phyloP scores from a whole-genome alignment of 2,113 vertebrate genomes.

The Carassius gibelio region DNA sequence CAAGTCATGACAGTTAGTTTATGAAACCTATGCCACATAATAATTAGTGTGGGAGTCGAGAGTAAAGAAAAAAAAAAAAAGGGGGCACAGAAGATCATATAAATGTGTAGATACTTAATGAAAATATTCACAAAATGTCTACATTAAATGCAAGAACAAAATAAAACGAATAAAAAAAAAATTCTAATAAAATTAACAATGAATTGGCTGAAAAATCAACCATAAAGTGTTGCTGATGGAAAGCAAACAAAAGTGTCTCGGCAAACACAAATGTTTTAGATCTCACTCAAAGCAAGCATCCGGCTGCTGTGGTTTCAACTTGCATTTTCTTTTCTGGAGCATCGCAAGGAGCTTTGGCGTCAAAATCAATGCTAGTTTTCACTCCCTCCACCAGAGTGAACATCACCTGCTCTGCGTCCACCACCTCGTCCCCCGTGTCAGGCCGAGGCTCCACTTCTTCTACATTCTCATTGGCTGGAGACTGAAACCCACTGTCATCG shows the following conservation, averaged over 20 bases:
- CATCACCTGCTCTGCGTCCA: constrained; percentile 59
- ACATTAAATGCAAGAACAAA: not conserved
- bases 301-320: constrained; percentile 4
- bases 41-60: constrained; percentile 6
- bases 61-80: not conserved
- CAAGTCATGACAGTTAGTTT: too few species aligned
- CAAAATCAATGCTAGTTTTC: constrained; percentile 54
- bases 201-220: constrained; percentile 1
- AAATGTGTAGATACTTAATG: too few species aligned
- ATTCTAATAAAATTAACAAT: not conserved
- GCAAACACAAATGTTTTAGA: constrained; percentile 18
- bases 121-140: too few species aligned
- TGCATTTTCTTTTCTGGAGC: constrained; percentile 61
- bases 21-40: constrained; percentile 23
- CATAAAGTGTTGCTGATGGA: constrained; percentile 5
- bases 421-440: constrained; percentile 37
- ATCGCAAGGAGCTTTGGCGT: constrained; percentile 49
- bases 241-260: too few species aligned
- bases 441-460: constrained; percentile 46
- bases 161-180: constrained; percentile 4
- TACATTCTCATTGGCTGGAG: constrained; percentile 49
- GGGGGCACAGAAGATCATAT: too few species aligned
- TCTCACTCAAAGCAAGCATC: not conserved
- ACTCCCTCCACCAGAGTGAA: constrained; percentile 57
- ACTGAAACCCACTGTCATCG: constrained; percentile 63